Evolutionary conservation across 2,113 vertebrate species (phyloP).

Genomic region (Leptodactylus fuscus): DNA sequence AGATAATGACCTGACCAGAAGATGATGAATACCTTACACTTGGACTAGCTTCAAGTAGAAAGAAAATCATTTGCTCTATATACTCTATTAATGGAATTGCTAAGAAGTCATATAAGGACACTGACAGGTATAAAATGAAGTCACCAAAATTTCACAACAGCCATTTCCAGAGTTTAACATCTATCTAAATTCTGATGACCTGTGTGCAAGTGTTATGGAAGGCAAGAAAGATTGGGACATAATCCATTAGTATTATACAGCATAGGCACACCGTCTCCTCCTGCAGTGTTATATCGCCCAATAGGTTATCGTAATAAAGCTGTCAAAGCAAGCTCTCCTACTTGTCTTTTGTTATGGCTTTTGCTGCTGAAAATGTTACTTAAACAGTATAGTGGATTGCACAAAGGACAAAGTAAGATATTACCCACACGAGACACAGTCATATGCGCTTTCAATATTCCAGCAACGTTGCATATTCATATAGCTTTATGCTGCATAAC

Average conservation of each 20-base stretch:
- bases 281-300: constrained; percentile 40
- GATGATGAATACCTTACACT: neutral
- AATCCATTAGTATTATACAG: constrained; percentile 39
- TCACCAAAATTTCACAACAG: constrained; percentile 12
- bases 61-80: neutral
- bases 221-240: constrained; percentile 19
- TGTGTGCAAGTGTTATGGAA: constrained; percentile 19
- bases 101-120: constrained; percentile 12
- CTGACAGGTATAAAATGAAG: constrained; percentile 15
- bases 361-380: constrained; percentile 22
- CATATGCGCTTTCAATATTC: neutral
- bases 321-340: constrained; percentile 28
- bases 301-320: constrained; percentile 28
- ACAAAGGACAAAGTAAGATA: neutral
- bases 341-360: neutral
- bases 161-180: neutral
- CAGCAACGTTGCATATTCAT: neutral
- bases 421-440: neutral
- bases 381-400: neutral
- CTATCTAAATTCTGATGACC: neutral
- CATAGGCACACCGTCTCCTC: constrained; percentile 26
- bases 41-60: neutral
- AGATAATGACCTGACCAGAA: neutral
- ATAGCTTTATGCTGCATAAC: neutral
- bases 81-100: neutral